Evolutionary conservation across 1,140 invertebrate genomes (phyloP).

Genomic region (Hestina assimilis): DNA sequence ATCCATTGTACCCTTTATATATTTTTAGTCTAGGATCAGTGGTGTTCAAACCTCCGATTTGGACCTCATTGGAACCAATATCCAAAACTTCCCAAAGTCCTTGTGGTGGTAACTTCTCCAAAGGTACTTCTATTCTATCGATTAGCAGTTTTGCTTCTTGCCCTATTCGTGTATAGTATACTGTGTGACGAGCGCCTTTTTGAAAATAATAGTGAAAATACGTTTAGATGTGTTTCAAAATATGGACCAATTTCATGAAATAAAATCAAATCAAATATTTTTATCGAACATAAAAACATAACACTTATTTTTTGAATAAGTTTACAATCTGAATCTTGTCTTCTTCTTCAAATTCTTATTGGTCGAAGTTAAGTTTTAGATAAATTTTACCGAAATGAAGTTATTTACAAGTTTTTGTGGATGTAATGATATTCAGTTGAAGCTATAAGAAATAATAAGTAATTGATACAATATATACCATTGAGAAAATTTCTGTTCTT

Average conservation of each 20-base stretch:
- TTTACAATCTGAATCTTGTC: no score
- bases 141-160: constrained; percentile 85
- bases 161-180: constrained; percentile 88
- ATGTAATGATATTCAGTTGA: not conserved
- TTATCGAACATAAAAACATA: no score
- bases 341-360: no score
- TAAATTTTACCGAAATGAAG: no score
- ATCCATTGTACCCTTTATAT: constrained; percentile 92
- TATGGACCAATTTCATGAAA: no score
- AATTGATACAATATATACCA: constrained; percentile 45
- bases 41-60: constrained; percentile 91
- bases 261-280: no score
- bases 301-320: no score
- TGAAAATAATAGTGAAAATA: not conserved
- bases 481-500: constrained; percentile 89
- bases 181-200: constrained; percentile 87
- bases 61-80: constrained; percentile 87
- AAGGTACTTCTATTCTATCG: constrained; percentile 85
- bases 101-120: constrained; percentile 83
- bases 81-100: constrained; percentile 82
- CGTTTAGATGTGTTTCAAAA: no score
- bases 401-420: no score
- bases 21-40: constrained; percentile 87
- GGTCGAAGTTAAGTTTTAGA: no score
- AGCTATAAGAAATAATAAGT: no score